Evolutionary conservation across 2,888 invertebrate species (phyloP).

Genomic region (Lomographa bimaculata): DNA sequence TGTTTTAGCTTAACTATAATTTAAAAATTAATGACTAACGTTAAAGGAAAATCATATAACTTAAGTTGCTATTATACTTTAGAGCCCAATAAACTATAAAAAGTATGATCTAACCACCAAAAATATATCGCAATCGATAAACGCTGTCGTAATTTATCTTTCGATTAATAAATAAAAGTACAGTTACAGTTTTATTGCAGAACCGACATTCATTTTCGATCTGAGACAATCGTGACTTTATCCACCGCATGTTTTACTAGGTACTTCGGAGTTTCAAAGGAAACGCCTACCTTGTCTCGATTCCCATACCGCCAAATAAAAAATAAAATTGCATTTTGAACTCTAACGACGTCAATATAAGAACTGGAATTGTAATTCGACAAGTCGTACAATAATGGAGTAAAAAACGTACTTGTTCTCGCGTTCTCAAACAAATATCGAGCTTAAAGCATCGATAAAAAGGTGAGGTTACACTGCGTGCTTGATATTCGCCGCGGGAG

Average conservation of each 20-base stretch:
- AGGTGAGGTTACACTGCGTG: slow-evolving; percentile 38
- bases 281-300: slow-evolving; percentile 66
- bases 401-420: slow-evolving; percentile 42
- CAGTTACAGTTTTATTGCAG: slow-evolving; percentile 39
- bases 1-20: no score
- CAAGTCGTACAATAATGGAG: slow-evolving; percentile 29
- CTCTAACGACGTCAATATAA: slow-evolving; percentile 36
- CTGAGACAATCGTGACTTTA: slow-evolving; percentile 59
- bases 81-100: slow-evolving; percentile 34
- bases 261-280: slow-evolving; percentile 58
- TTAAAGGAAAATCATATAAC: slow-evolving; percentile 23
- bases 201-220: slow-evolving; percentile 39
- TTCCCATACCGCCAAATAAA: slow-evolving; percentile 42
- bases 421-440: slow-evolving; percentile 35
- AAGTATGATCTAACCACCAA: slow-evolving; percentile 39
- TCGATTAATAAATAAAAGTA: slow-evolving; percentile 31
- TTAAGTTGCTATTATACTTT: slow-evolving; percentile 30
- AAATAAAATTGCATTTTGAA: slow-evolving; percentile 36
- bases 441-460: slow-evolving; percentile 40
- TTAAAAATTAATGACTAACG: slow-evolving; percentile 14
- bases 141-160: slow-evolving; percentile 24
- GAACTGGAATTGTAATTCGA: slow-evolving; percentile 22
- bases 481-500: slow-evolving; percentile 55
- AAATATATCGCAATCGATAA: slow-evolving; percentile 37
- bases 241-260: slow-evolving; percentile 28